Evolutionary conservation across 2,113 vertebrate genomes (phyloP), one percentile per base, ranked within the genome.

Genomic region (Heterocephalus glaber): DNA sequence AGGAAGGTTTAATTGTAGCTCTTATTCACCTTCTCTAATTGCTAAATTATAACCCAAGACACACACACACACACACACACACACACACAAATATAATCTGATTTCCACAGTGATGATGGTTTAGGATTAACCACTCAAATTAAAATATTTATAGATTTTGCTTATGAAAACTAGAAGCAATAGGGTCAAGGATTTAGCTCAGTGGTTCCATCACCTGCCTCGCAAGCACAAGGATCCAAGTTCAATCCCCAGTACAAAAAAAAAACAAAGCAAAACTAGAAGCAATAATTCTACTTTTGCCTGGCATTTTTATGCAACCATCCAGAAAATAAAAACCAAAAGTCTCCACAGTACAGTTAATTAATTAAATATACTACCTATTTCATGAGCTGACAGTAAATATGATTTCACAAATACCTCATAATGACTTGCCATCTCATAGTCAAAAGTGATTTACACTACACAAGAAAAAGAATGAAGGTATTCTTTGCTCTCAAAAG

Each of bases 331-430:
- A 85, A 90, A 95, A 97, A 28, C 3, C 12, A 38, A 84, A 95
- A 65, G 41, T 96, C 33, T 94, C 74, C 24, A 90, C 44, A 47
- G 22, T 85, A 66, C 10, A 81, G 56, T 66, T 94, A 91, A 63
- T 90, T 94, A 90, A 86, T 94, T 95, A 96, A 97, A 94, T 61
- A 93, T 90, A 91, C 44, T 56, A 90, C 30, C 28, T 89, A 93
- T 49, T 95, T 97, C 60, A 88, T 86, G 65, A 95, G 49, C 54
- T 87, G 80, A 93, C 12, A 85, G 70, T 90, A 89, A 95, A 97
- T 84, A 49, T 90, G 20, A 89, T 95, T 93, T 94, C 52, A 90
- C n/a, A 95, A 94, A 85, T 80, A 92, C 92, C 70, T 91, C 38
- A 88, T 90, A 97, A 97, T 68, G 84, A 93, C 87, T 89, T 92